Base-by-base conservation (phyloP, 2,797 vertebrate genomes). In the Setipinna tenuifilis region DNA sequence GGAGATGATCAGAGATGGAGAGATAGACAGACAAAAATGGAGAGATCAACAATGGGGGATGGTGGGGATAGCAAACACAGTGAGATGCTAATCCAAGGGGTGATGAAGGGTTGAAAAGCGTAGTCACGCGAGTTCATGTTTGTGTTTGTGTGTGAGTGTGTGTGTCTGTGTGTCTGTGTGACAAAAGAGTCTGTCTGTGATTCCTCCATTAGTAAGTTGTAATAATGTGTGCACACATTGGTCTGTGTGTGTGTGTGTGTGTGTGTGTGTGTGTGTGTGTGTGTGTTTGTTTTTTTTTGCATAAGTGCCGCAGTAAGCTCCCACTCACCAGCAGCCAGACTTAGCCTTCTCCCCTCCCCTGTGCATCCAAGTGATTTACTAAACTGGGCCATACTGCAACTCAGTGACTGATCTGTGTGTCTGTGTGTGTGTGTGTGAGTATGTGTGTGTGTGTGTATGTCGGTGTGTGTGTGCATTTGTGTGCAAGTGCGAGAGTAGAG, bases 141-240 rank as follows among this genome's bases (percentile, higher is more conserved):
- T 78, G 14, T 46, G 44, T 68, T 83, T 86, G 58, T 83, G 80
- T 84, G 61, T 65, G 61, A 11, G 7, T 65, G n/a, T 25, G 28
- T 71, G 14, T 54, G 62, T 81, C 25, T 83, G 41, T 88, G 84
- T 85, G 82, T 75, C n/a, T 62, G 31, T 50, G 84, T 35, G 35
- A 41, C 35, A 41, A 41, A 41, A 2, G 35, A 41, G 35, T 5
- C 35, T 41, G 12, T 54, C 50, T 54, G 6, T 54, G 7, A 54
- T 54, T 54, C 50, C 12, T 54, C 50, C 50, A 54, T 54, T 54
- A 54, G 7, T 14, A 54, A 54, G 7, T 54, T 48, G 46, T 48
- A 48, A 48, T 48, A 48, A 10, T 48, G 46, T 48, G 46, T 10
- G 10, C 46, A 48, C 46, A 48, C 46, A 48, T 48, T 48, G 46